Evolutionary conservation across 2,888 invertebrate species (phyloP), one percentile per base, ranked within the genome.

Genomic region (Polymixis flavicincta): DNA sequence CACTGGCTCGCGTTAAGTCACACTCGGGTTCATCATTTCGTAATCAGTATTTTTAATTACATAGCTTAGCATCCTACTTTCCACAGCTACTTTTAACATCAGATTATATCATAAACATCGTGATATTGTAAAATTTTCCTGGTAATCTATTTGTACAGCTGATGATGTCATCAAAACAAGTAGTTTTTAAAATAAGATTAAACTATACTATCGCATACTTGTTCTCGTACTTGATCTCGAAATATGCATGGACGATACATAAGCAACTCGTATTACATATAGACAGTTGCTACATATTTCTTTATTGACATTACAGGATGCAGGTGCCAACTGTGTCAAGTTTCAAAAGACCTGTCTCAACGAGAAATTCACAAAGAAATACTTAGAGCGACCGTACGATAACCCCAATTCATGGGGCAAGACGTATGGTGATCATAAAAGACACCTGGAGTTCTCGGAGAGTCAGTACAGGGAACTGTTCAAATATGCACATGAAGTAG

Each of bases 401-500:
- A 97, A 96, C 76, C 90, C 93, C 11, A 97, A 98, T 92, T 98
- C 98, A 0, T 98, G 98, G 97, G 98, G 98, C 2, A 92, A 93
- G 83, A 98, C 98, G 0, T 98, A 98, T 90, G 98, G 98, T 0
- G 97, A 98, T 59, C 98, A 98, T 90, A 98, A 98, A 93, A 89
- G 92, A 66, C 97, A 97, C 92, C 94, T 98, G 64, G 98, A 98
- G 92, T 98, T 98, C 88, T 95, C 97, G 6, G 96, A 97, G 63
- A 96, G 97, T n/a, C 97, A 98, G 84, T 98, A 97, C 90, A 92
- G 93, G 78, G 97, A 97, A 85, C 90, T 98, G 76, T 97, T 98
- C 90, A 93, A 94, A 69, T 98, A 97, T 96, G 97, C 98, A 1
- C 91, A 97, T 37, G 94, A 97, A 80, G 89, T 97, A 61, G 97